Percentiles rank a stretch among this genome's conserved stretches.
Conservation (phyloP, 2,888 invertebrate genomes). For the Coremacera marginata region DNA sequence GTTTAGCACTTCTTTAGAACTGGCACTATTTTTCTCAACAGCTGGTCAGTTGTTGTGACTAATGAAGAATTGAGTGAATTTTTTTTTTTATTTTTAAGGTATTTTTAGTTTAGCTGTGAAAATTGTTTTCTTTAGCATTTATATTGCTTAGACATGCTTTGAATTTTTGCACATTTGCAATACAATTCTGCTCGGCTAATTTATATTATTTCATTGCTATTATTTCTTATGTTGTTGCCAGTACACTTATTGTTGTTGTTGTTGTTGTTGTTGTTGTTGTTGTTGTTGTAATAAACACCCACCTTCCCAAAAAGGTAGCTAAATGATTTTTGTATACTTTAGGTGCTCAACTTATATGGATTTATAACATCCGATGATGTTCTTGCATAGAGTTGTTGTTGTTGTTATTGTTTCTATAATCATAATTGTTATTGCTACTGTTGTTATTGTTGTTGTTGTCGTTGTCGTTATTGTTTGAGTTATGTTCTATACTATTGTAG, state of each 20-base stretch:
- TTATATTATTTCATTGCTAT: neutral
- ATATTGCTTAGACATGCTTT: too few species aligned
- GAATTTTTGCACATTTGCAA: too few species aligned
- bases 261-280: neutral
- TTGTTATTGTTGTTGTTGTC: neutral
- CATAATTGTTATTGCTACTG: neutral
- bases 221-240: neutral
- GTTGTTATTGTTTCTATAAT: too few species aligned
- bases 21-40: neutral
- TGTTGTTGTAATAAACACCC: neutral
- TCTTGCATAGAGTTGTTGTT: neutral
- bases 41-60: neutral
- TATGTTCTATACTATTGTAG: neutral
- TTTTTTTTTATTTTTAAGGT: neutral
- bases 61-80: neutral
- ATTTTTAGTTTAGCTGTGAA: neutral
- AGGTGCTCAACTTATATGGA: neutral
- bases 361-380: conserved; percentile 13
- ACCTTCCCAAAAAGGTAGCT: neutral
- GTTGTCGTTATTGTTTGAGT: neutral
- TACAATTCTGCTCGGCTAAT: too few species aligned
- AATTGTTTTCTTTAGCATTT: too few species aligned
- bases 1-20: too few species aligned
- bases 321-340: neutral
- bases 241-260: neutral